Percentiles rank a stretch among this genome's conserved stretches.
Conservation (phyloP, 2,113 vertebrate species). For the Geothlypis trichas region DNA sequence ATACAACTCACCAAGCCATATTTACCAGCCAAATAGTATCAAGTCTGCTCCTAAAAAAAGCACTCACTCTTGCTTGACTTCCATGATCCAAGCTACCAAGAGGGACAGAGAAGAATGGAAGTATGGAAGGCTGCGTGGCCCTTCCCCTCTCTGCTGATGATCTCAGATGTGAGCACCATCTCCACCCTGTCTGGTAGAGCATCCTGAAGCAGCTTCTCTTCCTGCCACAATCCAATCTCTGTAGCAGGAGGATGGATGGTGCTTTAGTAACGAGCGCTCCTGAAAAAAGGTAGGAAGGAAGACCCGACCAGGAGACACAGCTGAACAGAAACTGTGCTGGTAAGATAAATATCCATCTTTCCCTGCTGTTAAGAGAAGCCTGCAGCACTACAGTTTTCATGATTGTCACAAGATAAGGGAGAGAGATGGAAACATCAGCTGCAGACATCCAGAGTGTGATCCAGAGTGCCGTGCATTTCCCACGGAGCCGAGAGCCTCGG, state of each 20-base stretch:
- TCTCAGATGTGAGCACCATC: not conserved
- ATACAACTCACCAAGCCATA: not conserved
- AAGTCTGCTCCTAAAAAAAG: not conserved
- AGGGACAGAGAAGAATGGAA: not conserved
- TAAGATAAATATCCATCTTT: not conserved
- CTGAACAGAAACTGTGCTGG: not conserved
- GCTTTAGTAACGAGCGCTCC: not conserved
- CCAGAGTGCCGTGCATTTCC: not conserved
- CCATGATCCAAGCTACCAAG: not conserved
- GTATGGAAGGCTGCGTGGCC: not conserved
- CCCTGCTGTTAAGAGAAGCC: not conserved
- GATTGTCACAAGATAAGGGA: not conserved
- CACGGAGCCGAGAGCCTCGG: fast-evolving
- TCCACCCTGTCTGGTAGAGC: not conserved
- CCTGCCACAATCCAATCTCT: not conserved
- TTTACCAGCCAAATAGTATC: not conserved
- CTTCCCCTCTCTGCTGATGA: not conserved
- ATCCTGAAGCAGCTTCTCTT: not conserved
- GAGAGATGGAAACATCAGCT: not conserved
- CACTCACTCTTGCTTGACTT: not conserved
- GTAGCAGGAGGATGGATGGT: not conserved
- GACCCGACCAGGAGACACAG: not conserved
- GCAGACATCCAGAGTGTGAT: not conserved
- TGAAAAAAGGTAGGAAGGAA: not conserved
- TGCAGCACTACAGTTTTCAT: not conserved